Base-by-base conservation (phyloP, 2,888 invertebrate species). In the Alentia gelatinosa region DNA sequence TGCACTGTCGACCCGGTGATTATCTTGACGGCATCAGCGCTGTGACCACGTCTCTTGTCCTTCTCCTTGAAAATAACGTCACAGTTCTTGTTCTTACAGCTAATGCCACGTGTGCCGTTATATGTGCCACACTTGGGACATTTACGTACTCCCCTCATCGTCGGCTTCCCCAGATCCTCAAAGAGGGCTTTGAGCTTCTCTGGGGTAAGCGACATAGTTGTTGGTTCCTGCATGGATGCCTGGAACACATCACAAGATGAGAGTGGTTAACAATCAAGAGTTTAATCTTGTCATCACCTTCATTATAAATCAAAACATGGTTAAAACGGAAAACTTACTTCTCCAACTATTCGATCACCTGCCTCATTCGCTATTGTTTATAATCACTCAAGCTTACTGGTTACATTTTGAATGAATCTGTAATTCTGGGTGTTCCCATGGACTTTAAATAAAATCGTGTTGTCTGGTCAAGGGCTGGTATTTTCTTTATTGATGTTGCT, bases 101-200 rank as follows among this genome's bases (percentile, higher is more conserved):
- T 97, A 35, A 97, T 96, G n/a, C 98, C 97, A 90, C 98, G 96
- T 0, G 97, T 98, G 1, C 98, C 98, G 96, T 98, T 98, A 92
- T 97, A 97, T 0, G 97, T 97, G 0, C 97, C 97, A 96, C 98
- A 98, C 94, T 97, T 97, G 0, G 97, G 97, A 94, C 98, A 98
- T 94, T 97, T 97, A 93, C 97, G 97, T 0, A 98, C 97, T 5
- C 98, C 98, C 89, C 98, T 96, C 89, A 97, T 96, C 0, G 97
- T 98, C 4, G 97, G 97, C 94, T 97, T 97, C 30, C 97, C 97
- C 91, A 97, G 95, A 94, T 97, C 97, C 86, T 97, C 97, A 92
- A 97, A 94, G 40, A 95, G 93, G 50, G 94, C 93, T 91, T 95
- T 95, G 42, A 95, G 91, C 91, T 95, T 95, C 23, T 95, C 94